Evolutionary conservation across 2,888 invertebrate species (phyloP).

Genomic region (Eurytoma adleriae): DNA sequence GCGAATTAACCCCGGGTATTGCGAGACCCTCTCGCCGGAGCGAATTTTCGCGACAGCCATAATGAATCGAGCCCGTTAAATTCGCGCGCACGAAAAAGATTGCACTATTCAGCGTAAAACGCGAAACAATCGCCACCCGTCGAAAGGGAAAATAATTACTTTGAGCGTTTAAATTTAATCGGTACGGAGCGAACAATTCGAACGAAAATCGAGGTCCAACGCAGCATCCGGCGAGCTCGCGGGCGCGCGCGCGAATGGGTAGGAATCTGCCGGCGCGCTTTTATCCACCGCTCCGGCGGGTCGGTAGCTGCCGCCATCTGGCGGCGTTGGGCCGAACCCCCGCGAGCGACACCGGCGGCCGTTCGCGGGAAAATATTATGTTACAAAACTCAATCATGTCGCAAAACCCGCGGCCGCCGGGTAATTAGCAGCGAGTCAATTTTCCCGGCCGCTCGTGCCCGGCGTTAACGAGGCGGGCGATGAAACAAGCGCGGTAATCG

Average conservation of each 20-base stretch:
- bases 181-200: not conserved
- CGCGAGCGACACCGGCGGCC: not conserved
- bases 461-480: not conserved
- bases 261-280: slow-evolving; percentile 46
- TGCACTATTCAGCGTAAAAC: not conserved
- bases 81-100: not conserved
- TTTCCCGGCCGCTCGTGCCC: not conserved
- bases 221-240: not conserved
- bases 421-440: slow-evolving; percentile 34
- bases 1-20: no score
- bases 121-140: not conserved
- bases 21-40: no score
- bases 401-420: not conserved
- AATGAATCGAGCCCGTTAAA: not conserved
- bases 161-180: not conserved
- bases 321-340: not conserved
- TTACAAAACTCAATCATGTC: slow-evolving; percentile 24
- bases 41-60: not conserved
- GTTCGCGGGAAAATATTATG: slow-evolving; percentile 41
- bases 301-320: slow-evolving; percentile 47
- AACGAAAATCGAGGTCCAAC: slow-evolving; percentile 6
- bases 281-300: slow-evolving; percentile 17
- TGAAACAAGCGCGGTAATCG: not conserved
- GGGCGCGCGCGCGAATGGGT: slow-evolving; percentile 1
- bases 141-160: slow-evolving; percentile 10